Base-by-base conservation (phyloP, 2,888 invertebrate species). In the Himalopsyche tibetana region DNA sequence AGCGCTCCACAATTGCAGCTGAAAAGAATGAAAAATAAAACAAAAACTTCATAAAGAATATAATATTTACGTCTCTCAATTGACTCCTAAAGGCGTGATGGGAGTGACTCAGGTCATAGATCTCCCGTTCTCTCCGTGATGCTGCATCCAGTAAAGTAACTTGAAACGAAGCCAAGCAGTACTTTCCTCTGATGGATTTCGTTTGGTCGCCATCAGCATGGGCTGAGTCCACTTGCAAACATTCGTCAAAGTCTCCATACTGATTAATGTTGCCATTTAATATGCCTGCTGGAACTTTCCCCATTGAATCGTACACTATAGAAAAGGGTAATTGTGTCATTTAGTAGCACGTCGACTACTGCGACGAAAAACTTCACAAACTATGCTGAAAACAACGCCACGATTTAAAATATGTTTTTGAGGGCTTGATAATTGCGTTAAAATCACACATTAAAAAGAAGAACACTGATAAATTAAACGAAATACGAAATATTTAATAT, bases 251-350 rank as follows among this genome's bases (percentile, higher is more conserved):
- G 90, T 94, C 94, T 3, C 95, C 95, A 80, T 94, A 93, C 89
- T 95, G 95, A 91, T 95, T 95, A 56, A 95, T 93, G 90, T 95
- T 95, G 83, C 95, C 95, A 89, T 93, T 94, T 69, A 95, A 90
- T 82, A 95, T 92, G 69, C 95, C 95, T 15, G 95, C 94, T 55
- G 95, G 93, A 55, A 95, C 90, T 91, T 95, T 95, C n/a, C 94
- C 95, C 11, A 94, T 93, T 5, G 95, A 93, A 90, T 95, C 95
- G 90, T 94, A 94, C 94, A 95, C 95, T 95, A 90, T 90, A 42
- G 63, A 51, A 28, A 74, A 15, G 3, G n/a, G n/a, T n/a, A n/a
- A n/a, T n/a, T n/a, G n/a, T n/a, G n/a, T n/a, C n/a, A n/a, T n/a
- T n/a, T n/a, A n/a, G n/a, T n/a, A n/a, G n/a, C n/a, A n/a, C n/a